Conservation (phyloP, 2,113 vertebrate genomes). For the Otocyon megalotis region DNA sequence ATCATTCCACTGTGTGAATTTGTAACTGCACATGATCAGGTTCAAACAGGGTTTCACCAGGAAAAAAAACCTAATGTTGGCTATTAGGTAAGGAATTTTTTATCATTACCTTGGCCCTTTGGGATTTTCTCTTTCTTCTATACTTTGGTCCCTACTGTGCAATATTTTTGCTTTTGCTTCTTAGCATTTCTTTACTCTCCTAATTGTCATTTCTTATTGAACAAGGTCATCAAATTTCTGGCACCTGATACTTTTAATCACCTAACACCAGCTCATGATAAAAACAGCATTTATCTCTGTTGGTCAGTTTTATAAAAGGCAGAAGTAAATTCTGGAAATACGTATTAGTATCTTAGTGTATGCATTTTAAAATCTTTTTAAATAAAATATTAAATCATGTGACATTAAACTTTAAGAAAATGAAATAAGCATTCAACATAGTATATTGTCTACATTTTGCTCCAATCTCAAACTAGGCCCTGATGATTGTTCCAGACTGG, state of each 20-base stretch:
- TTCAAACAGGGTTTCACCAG: not conserved
- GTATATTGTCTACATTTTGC: not conserved
- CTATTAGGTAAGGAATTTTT: not conserved
- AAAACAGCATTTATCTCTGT: not conserved
- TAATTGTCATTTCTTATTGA: not conserved
- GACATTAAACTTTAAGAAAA: not conserved
- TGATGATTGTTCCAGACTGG: not conserved
- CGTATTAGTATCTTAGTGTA: not conserved
- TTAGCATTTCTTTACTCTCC: not conserved
- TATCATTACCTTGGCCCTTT: not conserved
- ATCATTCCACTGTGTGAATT: not conserved
- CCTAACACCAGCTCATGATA: not conserved
- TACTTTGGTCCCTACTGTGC: not conserved
- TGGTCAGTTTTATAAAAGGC: not conserved
- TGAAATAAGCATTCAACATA: not conserved
- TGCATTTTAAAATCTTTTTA: not conserved
- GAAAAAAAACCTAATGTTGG: not conserved
- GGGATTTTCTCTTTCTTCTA: not conserved
- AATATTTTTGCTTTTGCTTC: not conserved
- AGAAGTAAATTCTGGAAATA: not conserved
- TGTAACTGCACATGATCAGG: no score
- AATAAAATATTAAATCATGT: not conserved
- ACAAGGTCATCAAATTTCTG: not conserved
- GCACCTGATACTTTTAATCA: not conserved
- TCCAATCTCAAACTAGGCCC: slow-evolving; percentile 29